Evolutionary conservation across 2,113 vertebrate genomes (phyloP), one percentile per base, ranked within the genome.

Genomic region (Equus quagga): DNA sequence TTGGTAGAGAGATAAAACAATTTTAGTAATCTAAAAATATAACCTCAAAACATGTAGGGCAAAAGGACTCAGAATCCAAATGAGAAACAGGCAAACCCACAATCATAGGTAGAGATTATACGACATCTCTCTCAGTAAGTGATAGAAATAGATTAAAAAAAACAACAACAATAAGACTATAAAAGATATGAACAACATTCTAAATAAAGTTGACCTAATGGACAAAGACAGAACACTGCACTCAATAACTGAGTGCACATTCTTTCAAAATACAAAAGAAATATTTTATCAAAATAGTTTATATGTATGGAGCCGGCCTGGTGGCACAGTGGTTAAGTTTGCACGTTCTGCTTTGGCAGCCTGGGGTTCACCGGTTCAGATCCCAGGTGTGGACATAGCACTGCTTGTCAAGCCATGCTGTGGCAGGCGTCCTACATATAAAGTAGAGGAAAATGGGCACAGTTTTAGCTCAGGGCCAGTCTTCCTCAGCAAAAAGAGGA

Each of bases 51-150:
- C 36, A 67, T 19, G 4, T 31, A 82, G 14, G 31, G 17, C 21
- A 54, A 93, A 94, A 60, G 73, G 64, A 44, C 49, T 44, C 73
- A 82, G 85, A 95, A 90, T 36, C 21, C 51, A 76, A 75, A 76
- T 58, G 15, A 96, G 4, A 94, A 89, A 81, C 1, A 79, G 62
- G n/a, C 15, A 84, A 67, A 86, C 49, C 17, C 23, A 82, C 3
- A 89, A 67, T 67, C 56, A 51, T 28, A 76, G 81, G 6, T 79
- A 65, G 49, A 84, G 8, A 36, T 46, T 67, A 64, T 23, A n/a
- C 44, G 26, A 90, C 6, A 78, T 28, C 56, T 80, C 54, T 86
- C 46, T 56, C 28, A 46, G 13, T 72, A 60, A 96, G 8, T 75
- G 46, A 92, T 0, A 89, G 36, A 80, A 83, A 92, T 0, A 89